Conservation (phyloP, 2,797 vertebrate species). For the Crocodylus rhombifer region DNA sequence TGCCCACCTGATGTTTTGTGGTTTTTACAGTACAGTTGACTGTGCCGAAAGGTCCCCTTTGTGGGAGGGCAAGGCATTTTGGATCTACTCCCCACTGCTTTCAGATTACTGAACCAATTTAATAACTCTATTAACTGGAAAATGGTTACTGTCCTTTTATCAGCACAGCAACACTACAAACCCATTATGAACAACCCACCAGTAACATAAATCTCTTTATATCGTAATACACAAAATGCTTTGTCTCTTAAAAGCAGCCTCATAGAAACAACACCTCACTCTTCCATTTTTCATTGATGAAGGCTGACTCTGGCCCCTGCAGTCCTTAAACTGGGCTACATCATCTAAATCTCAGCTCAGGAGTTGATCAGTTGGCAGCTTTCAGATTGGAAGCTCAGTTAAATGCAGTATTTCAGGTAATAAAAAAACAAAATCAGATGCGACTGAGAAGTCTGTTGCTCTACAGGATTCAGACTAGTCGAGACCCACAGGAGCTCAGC, state of each 20-base stretch:
- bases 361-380: slow-evolving; percentile 34
- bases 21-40: neutral
- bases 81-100: slow-evolving; percentile 39
- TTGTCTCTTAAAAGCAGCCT: slow-evolving; percentile 23
- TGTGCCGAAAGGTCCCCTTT: slow-evolving; percentile 1
- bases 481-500: slow-evolving; percentile 31
- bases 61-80: slow-evolving; percentile 40
- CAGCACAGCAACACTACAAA: slow-evolving; percentile 35
- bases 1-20: neutral
- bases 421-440: neutral
- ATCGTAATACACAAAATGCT: slow-evolving; percentile 3
- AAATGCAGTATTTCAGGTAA: slow-evolving; percentile 46
- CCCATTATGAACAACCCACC: slow-evolving; percentile 49
- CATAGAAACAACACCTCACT: neutral
- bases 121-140: slow-evolving; percentile 72
- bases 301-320: slow-evolving; percentile 13
- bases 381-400: slow-evolving; percentile 15
- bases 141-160: slow-evolving; percentile 70
- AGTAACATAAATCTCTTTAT: slow-evolving; percentile 55
- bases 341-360: slow-evolving; percentile 36
- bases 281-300: neutral
- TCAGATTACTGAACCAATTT: slow-evolving; percentile 48
- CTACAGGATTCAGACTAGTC: slow-evolving; percentile 14
- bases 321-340: neutral
- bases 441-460: slow-evolving; percentile 18